These are phyloP conservation scores for Megalops cyprinoides DNA, from an alignment of 2,797 vertebrate species.

Conservation along the genomic window DNA sequence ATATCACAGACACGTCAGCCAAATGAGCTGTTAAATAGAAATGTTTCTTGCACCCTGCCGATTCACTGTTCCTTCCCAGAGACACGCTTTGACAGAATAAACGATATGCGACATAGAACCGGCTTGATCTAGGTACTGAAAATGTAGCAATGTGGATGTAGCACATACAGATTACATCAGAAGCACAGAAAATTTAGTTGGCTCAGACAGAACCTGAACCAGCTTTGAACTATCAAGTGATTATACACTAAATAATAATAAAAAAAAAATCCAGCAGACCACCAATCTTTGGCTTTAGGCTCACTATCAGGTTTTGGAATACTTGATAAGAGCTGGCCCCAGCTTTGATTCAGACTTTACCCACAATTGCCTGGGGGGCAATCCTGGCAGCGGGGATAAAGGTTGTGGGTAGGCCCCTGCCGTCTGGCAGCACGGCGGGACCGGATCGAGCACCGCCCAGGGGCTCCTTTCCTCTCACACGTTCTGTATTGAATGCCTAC, in stretches of 20 bases:
- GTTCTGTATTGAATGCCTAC: constrained; percentile 6
- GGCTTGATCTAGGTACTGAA: too few species aligned
- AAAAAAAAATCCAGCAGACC: background rate
- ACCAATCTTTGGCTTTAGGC: background rate
- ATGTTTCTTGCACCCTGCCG: too few species aligned
- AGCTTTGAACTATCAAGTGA: background rate
- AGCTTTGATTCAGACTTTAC: background rate
- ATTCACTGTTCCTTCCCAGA: too few species aligned
- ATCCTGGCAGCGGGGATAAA: background rate
- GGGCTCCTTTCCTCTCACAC: constrained; percentile 1
- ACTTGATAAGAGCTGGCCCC: background rate
- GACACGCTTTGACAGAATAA: too few species aligned
- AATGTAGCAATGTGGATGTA: too few species aligned
- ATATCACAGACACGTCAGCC: background rate
- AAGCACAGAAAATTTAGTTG: background rate
- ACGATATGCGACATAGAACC: too few species aligned
- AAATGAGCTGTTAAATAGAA: background rate
- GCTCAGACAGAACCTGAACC: background rate
- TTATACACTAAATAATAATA: background rate
- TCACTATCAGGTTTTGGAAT: background rate
- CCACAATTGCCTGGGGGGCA: background rate
- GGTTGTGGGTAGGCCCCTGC: background rate
- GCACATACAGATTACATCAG: too few species aligned
- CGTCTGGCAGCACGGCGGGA: constrained; percentile 3
- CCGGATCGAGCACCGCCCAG: background rate